Conservation (phyloP, 1,140 invertebrate genomes). For the Pinna nobilis region DNA sequence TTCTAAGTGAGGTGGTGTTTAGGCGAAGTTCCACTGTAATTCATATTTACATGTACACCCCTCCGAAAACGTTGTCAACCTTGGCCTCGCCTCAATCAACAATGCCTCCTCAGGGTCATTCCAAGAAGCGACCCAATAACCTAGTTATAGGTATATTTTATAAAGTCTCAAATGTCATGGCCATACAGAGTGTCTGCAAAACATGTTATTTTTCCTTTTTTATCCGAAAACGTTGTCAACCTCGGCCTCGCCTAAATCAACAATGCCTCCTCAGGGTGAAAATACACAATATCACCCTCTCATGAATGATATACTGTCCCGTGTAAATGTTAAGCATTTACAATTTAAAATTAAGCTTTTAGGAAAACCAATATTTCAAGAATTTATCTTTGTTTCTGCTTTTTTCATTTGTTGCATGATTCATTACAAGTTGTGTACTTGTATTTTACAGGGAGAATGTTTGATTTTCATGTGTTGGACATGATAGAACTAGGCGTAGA, state of each 20-base stretch:
- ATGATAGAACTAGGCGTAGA: slow-evolving; percentile 97
- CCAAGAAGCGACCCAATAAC: slow-evolving; percentile 96
- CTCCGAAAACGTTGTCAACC: no score
- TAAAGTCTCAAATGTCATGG: neutral
- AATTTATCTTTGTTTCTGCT: neutral
- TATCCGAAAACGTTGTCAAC: no score
- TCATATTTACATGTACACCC: no score
- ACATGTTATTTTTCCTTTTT: neutral
- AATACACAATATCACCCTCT: no score
- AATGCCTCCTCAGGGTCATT: no score
- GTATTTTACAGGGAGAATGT: slow-evolving; percentile 82
- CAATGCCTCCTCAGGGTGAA: no score
- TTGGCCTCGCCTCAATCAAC: no score
- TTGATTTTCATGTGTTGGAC: slow-evolving; percentile 92
- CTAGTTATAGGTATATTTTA: slow-evolving; percentile 83
- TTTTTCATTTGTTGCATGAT: neutral
- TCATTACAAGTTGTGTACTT: neutral
- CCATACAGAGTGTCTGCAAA: neutral
- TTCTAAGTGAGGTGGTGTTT: no score
- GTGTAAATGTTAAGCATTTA: neutral
- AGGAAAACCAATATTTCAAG: no score
- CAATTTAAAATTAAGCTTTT: neutral
- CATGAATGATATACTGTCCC: neutral
- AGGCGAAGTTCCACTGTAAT: no score
- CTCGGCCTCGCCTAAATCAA: no score